Conservation (phyloP, 2,113 vertebrate genomes). For the Abramis brama region DNA sequence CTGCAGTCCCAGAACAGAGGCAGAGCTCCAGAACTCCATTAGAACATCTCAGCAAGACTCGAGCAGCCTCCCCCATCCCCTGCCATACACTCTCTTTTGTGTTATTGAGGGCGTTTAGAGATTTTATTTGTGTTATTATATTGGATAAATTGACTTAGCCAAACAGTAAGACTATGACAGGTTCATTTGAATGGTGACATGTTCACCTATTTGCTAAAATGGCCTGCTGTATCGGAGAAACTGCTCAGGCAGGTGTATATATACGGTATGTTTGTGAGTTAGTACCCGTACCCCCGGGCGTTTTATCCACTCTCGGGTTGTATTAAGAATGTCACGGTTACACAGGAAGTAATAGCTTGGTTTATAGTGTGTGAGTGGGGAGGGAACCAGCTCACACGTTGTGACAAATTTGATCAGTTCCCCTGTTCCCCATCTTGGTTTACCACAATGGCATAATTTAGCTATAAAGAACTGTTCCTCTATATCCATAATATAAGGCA, state of each 20-base stretch:
- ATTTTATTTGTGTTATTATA: slow-evolving; percentile 53
- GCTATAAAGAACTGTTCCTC: not conserved
- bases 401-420: slow-evolving; percentile 11
- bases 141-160: slow-evolving; percentile 49
- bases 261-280: slow-evolving; percentile 28
- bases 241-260: not conserved
- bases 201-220: slow-evolving; percentile 16
- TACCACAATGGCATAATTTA: not conserved
- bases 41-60: slow-evolving; percentile 39
- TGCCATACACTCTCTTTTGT: slow-evolving; percentile 32
- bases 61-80: slow-evolving; percentile 16
- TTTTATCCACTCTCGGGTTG: slow-evolving; percentile 16
- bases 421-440: slow-evolving; percentile 8
- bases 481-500: not conserved
- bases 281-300: slow-evolving; percentile 18
- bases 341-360: slow-evolving; percentile 23
- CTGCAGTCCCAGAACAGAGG: slow-evolving; percentile 40
- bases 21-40: slow-evolving; percentile 42
- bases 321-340: slow-evolving; percentile 11
- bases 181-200: slow-evolving; percentile 39
- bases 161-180: slow-evolving; percentile 52
- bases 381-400: not conserved
- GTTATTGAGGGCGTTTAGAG: slow-evolving; percentile 49
- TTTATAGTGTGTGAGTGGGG: not conserved
- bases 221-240: not conserved